Base-by-base conservation (phyloP, 2,113 vertebrate species). In the Lepisosteus oculatus region DNA sequence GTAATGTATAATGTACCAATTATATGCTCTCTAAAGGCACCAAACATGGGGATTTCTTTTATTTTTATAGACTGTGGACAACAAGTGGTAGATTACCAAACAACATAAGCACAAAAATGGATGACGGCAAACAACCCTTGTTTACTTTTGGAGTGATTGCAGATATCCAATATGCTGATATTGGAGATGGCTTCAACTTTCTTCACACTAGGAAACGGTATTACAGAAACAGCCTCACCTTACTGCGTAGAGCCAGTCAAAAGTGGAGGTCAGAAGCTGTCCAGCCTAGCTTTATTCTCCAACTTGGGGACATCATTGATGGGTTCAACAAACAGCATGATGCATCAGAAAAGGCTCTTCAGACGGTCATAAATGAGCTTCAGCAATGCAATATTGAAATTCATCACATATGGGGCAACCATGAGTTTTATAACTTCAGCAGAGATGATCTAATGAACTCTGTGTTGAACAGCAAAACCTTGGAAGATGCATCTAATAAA, bases 371-470 rank as follows among this genome's bases (percentile, higher is more conserved):
- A 80, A 71, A 14, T 0, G 89, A 80, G 8, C 87, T 98, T 71
- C 47, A 82, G 70, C 84, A 69, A 76, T 74, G 90, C 11, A 72
- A 79, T 2, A 79, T 70, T 29, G 82, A 90, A 4, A 91, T 96
- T 2, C 94, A 97, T 69, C 95, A 99, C 41, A 85, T 92, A 0
- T 99, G 96, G 97, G 96, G 96, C 0, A 99, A 99, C 81, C 97
- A 99, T 17, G 97, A 99, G 79, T 88, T 98, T 3, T 99, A 98
- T 29, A 99, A 98, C 85, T 99, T 98, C 84, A 93, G 82, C 77
- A 83, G 96, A 78, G 78, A 88, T 14, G 78, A 73, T 54, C 86
- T 98, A 76, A 71, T 76, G 14, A 65, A 44, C 4, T 97, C 82
- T 0, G 63, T 72, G 56, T 92, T 99, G 57, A 93, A 94, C 87